Evolutionary conservation across 2,113 vertebrate genomes (phyloP), one percentile per base, ranked within the genome.

Genomic region (Promerops cafer): DNA sequence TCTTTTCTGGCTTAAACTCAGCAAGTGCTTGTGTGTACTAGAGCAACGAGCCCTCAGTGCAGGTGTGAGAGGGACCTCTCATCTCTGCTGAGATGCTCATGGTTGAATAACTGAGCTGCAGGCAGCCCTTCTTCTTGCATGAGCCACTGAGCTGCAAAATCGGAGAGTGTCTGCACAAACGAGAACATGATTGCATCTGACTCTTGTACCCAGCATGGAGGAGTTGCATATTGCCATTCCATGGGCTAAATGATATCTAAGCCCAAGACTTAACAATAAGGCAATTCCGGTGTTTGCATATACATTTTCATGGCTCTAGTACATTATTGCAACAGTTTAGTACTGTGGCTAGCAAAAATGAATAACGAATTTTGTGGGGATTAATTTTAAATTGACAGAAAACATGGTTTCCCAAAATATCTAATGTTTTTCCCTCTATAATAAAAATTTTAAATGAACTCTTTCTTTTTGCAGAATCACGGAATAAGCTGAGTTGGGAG

Each of bases 121-220:
- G 47, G 33, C 61, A 71, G 52, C 33, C 8, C 18, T 84, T 87
- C 61, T 2, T 3, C 42, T 68, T 84, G 39, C 30, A 30, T 21
- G 42, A 84, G 72, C 53, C 60, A 63, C 39, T 20, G 49, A 68
- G 60, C 69, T 91, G 80, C 4, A 2, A 86, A 89, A 92, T 65
- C 80, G 5, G 75, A 56, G 23, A 53, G 44, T 18, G 52, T 61
- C 66, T 77, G 44, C 79, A 77, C 54, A 89, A 77, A 83, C 1
- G 2, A 69, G 30, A n/a, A 42, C 71, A 15, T 57, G 54, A 61
- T 84, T 70, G 27, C 28, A 24, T 78, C 83, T 21, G 53, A 57
- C 22, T 53, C 30, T 21, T 39, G n/a, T 18, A 45, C 39, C 21
- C 23, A 15, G 33, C 0, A 0, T 31, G 50, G 23, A 89, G 21